Evolutionary conservation across 2,888 invertebrate genomes (phyloP).

Genomic region (Phyllotreta cruciferae): DNA sequence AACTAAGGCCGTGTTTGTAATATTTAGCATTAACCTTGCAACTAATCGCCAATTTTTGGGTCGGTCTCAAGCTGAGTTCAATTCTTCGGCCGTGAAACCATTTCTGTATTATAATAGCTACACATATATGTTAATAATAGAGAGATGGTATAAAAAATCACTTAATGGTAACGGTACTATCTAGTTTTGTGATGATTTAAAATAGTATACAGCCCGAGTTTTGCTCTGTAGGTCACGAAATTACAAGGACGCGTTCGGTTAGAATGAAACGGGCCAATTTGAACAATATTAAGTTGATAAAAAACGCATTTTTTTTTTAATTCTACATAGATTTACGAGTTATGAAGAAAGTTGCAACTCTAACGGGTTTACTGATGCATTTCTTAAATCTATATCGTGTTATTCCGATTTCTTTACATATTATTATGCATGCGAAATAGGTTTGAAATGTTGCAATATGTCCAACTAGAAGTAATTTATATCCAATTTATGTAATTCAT

Average conservation of each 20-base stretch:
- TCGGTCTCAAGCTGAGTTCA: constrained; percentile 14
- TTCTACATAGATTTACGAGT: too few species aligned
- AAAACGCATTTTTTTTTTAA: too few species aligned
- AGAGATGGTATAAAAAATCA: constrained; percentile 17
- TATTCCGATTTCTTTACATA: too few species aligned
- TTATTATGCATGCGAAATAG: constrained; percentile 6
- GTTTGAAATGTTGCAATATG: constrained; percentile 19
- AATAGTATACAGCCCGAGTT: constrained; percentile 8
- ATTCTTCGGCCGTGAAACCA: constrained; percentile 15
- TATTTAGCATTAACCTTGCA: constrained; percentile 20
- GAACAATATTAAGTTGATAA: too few species aligned
- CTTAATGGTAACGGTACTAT: constrained; percentile 18
- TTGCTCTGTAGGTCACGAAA: constrained; percentile 11
- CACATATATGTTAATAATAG: constrained; percentile 11
- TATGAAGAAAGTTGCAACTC: too few species aligned
- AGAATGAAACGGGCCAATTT: background rate
- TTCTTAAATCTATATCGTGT: too few species aligned
- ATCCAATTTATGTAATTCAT: constrained; percentile 24
- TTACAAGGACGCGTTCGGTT: constrained; percentile 1
- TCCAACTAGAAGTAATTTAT: constrained; percentile 17
- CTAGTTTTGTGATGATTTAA: constrained; percentile 17
- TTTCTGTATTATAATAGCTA: constrained; percentile 12
- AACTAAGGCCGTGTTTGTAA: background rate
- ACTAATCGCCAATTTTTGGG: constrained; percentile 13
- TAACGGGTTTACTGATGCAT: too few species aligned